Evolutionary conservation across 2,797 vertebrate genomes (phyloP).

Genomic region (Chaetophractus vellerosus): DNA sequence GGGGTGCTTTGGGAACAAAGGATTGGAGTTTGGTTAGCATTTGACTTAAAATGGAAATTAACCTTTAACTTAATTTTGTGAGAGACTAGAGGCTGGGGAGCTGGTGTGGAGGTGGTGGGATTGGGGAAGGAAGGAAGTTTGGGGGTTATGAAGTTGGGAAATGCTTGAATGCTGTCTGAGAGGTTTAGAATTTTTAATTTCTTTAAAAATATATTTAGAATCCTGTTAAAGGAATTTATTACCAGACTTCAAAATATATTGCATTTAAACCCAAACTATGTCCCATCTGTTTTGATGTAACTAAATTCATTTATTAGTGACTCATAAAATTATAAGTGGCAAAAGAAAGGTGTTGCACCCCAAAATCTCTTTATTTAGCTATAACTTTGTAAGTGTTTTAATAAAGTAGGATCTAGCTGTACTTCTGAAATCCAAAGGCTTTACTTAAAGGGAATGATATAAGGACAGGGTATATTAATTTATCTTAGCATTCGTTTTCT

Average conservation of each 20-base stretch:
- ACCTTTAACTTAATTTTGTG: slow-evolving; percentile 61
- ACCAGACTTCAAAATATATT: slow-evolving; percentile 71
- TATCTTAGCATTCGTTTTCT: slow-evolving; percentile 35
- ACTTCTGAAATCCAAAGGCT: slow-evolving; percentile 44
- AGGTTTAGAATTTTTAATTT: slow-evolving; percentile 60
- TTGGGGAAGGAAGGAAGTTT: neutral
- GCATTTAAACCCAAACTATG: slow-evolving; percentile 72
- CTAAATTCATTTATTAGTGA: slow-evolving; percentile 69
- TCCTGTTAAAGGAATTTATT: slow-evolving; percentile 72
- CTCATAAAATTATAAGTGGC: slow-evolving; percentile 70
- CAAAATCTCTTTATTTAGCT: slow-evolving; percentile 35
- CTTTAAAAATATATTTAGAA: slow-evolving; percentile 3
- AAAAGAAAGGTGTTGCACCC: slow-evolving; percentile 67
- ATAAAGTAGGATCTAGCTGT: slow-evolving; percentile 54
- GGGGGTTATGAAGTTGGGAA: slow-evolving; percentile 34
- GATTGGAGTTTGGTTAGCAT: slow-evolving; percentile 39
- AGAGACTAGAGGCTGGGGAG: neutral
- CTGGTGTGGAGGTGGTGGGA: neutral
- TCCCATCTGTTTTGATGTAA: slow-evolving; percentile 74
- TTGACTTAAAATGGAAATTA: slow-evolving; percentile 49
- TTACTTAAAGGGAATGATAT: slow-evolving; percentile 25
- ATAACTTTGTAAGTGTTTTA: slow-evolving; percentile 72
- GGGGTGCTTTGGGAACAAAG: neutral
- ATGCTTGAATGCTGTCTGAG: slow-evolving; percentile 38
- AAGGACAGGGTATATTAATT: neutral